Base-by-base conservation (phyloP, 2,797 vertebrate genomes). In the Bradypodion pumilum region DNA sequence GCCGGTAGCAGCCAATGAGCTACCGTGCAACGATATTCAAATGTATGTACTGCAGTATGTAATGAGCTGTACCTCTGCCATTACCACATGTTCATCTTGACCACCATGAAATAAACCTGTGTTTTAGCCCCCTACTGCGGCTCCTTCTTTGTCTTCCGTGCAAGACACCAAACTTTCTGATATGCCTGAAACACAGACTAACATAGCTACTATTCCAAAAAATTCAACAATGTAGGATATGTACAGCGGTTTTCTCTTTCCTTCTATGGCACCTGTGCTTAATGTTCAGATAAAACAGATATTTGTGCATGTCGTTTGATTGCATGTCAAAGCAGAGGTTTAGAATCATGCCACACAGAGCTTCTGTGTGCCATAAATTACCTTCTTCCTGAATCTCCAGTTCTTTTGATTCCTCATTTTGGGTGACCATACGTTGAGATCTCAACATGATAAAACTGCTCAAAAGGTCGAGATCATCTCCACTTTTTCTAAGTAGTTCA, bases 371-470 rank as follows among this genome's bases (percentile, higher is more conserved):
- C 78, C 89, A 16, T 21, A 74, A 91, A 91, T 1, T 87, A 96
- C 96, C 94, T 90, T 92, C 86, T 81, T 84, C 90, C 91, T 92
- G 72, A 77, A 77, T 80, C 81, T 29, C 69, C 76, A 74, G 8
- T 66, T 2, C 1, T 56, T 32, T 68, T 81, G 66, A 78, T 60
- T 84, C 69, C 21, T 93, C 84, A 82, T 10, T 86, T 80, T 69
- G 80, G 0, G 19, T 85, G 40, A 90, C 44, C 0, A 52, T 86
- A 82, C 93, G 88, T 85, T 96, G 97, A 76, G 95, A 96, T 88
- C 98, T 95, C 78, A 99, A 92, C 85, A 94, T 95, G 86, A 99
- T 97, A 90, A 99, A 99, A 73, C 92, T 94, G 15, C 89, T 95
- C 84, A 99, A 90, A 80, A 95, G 94, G 89, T 98, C 97, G 60